These are phyloP conservation scores for Ephialtes manifestator DNA, from an alignment of 2,888 invertebrate species.

Conservation along the genomic window DNA sequence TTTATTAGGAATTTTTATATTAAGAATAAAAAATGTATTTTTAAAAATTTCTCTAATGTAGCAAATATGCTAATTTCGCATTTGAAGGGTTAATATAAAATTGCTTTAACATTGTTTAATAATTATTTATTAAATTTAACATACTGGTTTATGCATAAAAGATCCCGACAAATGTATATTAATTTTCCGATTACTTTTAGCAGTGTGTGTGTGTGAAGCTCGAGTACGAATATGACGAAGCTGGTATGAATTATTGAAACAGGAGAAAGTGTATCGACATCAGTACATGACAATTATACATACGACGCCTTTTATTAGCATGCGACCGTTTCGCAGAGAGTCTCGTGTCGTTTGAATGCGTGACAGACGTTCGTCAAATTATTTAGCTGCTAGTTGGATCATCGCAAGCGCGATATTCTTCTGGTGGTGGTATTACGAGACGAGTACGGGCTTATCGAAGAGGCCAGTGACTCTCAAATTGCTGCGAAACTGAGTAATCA, in stretches of 20 bases:
- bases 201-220: not conserved
- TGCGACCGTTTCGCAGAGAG: not conserved
- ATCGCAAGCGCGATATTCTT: conserved; percentile 28
- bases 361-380: conserved; percentile 12
- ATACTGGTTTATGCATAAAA: no score
- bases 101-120: no score
- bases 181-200: no score
- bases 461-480: conserved; percentile 75
- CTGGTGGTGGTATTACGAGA: conserved; percentile 10
- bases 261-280: conserved; percentile 42
- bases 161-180: no score
- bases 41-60: no score
- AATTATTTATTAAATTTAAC: no score
- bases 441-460: conserved; percentile 66
- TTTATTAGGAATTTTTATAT: no score
- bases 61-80: no score
- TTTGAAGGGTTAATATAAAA: no score
- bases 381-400: conserved; percentile 5
- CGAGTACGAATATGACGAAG: conserved; percentile 32
- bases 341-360: conserved; percentile 1
- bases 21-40: no score
- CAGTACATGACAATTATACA: conserved; percentile 12
- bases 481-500: conserved; percentile 68
- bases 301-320: conserved; percentile 18
- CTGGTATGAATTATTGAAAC: conserved; percentile 40